A percentile compares a stretch with the other conserved stretches of the same genome.
Evolutionary conservation across 1,140 invertebrate genomes (phyloP).

Genomic region (Helicoverpa armigera): DNA sequence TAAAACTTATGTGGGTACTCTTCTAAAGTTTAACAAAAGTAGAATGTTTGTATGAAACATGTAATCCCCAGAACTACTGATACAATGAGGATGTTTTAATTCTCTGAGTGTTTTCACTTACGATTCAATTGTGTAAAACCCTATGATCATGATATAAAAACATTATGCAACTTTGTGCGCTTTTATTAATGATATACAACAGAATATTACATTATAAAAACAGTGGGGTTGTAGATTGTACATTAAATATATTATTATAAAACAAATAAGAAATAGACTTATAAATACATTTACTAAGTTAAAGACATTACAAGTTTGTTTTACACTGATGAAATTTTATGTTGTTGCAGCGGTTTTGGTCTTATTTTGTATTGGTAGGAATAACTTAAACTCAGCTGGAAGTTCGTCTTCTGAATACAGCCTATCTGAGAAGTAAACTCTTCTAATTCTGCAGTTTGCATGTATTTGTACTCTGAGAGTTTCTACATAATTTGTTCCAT

Average conservation of each 20-base stretch:
- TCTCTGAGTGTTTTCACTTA: too few species aligned
- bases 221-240: constrained; percentile 53
- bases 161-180: constrained; percentile 42
- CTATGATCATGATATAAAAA: background rate
- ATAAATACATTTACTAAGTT: constrained; percentile 74
- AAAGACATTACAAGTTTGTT: constrained; percentile 55
- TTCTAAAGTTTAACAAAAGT: too few species aligned
- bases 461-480: constrained; percentile 99
- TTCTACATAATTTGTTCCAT: constrained; percentile 99
- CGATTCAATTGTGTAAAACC: too few species aligned
- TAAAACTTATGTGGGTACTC: too few species aligned
- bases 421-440: constrained; percentile 99
- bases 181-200: constrained; percentile 51
- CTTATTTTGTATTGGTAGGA: constrained; percentile 96
- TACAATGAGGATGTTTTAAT: too few species aligned
- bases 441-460: constrained; percentile 98
- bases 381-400: constrained; percentile 99
- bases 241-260: constrained; percentile 51
- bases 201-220: constrained; percentile 51
- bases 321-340: constrained; percentile 60
- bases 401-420: constrained; percentile 99
- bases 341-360: constrained; percentile 87
- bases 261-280: constrained; percentile 68
- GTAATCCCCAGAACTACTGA: too few species aligned
- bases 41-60: too few species aligned